Percentiles rank a stretch among this genome's conserved stretches.
Evolutionary conservation across 2,797 vertebrate species (phyloP).

Genomic region (Trachops cirrhosus): DNA sequence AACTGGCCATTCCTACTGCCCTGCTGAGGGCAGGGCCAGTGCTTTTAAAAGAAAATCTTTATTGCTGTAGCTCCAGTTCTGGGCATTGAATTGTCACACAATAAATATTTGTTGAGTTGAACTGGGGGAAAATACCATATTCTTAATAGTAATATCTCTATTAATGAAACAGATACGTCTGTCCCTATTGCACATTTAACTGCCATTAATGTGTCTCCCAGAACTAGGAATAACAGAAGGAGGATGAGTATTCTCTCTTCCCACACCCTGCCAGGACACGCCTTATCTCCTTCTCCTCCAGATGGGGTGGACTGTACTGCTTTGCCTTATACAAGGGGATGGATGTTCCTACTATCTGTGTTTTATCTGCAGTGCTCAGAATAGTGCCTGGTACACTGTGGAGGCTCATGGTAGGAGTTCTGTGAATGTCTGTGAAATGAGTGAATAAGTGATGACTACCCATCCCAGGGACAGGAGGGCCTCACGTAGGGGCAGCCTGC

Average conservation of each 20-base stretch:
- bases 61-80: not conserved
- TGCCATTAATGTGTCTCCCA: not conserved
- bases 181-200: not conserved
- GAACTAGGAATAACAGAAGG: not conserved
- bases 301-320: too few species aligned
- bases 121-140: not conserved
- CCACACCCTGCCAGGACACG: not conserved
- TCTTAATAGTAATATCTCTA: not conserved
- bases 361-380: not conserved
- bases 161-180: not conserved
- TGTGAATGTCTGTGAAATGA: not conserved
- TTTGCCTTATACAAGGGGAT: not conserved
- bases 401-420: not conserved
- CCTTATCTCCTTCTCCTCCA: not conserved
- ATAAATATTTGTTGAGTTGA: not conserved
- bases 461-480: not conserved
- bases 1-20: not conserved
- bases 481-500: not conserved
- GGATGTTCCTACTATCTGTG: not conserved
- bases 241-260: not conserved
- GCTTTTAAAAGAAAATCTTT: not conserved
- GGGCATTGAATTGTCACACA: not conserved
- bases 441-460: not conserved
- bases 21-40: not conserved
- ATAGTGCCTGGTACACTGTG: not conserved